Conservation (phyloP, 2,797 vertebrate species). For the Falco cherrug region DNA sequence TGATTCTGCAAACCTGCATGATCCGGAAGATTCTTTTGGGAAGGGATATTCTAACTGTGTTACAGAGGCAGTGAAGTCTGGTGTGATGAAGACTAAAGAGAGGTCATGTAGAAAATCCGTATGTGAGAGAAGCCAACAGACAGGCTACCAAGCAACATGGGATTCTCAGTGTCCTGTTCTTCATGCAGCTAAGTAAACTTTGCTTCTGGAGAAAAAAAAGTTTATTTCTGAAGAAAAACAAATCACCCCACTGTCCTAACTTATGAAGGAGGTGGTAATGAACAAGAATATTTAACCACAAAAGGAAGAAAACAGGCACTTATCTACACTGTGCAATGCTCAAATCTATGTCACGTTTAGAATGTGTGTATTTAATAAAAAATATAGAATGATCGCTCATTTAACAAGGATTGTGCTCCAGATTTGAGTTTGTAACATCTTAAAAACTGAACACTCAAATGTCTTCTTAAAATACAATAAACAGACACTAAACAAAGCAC, state of each 20-base stretch:
- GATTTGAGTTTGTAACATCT: neutral
- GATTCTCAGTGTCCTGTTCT: neutral
- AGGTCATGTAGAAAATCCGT: neutral
- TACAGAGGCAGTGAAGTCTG: neutral
- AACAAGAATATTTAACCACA: neutral
- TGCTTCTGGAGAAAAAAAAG: neutral
- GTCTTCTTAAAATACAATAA: neutral
- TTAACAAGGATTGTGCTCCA: neutral
- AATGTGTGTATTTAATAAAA: neutral
- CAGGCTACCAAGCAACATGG: neutral
- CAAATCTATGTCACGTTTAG: neutral
- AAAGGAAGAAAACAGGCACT: neutral
- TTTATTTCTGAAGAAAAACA: neutral
- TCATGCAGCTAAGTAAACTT: neutral
- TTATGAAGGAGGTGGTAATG: neutral
- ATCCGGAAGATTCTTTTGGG: neutral
- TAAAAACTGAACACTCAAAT: neutral
- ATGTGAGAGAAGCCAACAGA: neutral
- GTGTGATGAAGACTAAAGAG: neutral
- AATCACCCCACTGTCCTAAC: neutral
- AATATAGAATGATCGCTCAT: neutral
- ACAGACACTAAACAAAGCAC: neutral
- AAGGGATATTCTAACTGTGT: neutral
- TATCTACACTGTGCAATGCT: neutral
- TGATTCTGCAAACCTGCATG: neutral